Percentiles rank a stretch among this genome's conserved stretches.
Conservation (phyloP, 2,113 vertebrate species). For the Pongo abelii region DNA sequence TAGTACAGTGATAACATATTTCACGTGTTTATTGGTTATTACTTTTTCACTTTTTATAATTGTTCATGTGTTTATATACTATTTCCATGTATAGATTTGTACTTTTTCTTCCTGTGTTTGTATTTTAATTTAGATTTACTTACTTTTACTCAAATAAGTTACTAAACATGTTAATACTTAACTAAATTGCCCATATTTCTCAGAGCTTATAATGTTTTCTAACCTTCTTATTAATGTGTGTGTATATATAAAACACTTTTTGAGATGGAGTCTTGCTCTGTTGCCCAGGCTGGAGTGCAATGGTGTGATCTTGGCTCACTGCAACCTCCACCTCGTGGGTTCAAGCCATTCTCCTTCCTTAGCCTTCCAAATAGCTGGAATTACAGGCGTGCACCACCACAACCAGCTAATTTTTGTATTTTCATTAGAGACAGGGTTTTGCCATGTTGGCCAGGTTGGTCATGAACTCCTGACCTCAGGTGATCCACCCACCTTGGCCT, state of each 20-base stretch:
- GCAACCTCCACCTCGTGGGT: no score
- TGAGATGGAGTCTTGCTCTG: no score
- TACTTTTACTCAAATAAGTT: background rate
- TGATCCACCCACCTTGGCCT: no score
- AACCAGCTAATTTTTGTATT: no score
- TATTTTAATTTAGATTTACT: background rate
- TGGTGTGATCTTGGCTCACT: fast-evolving
- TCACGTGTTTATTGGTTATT: background rate
- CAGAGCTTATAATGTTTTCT: background rate
- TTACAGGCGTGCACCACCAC: no score
- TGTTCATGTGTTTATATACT: background rate
- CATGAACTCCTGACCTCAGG: no score
- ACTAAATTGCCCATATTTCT: background rate
- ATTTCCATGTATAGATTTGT: background rate
- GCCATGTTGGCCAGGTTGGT: no score
- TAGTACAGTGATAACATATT: background rate
- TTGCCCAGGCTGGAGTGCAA: no score
- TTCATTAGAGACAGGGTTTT: no score
- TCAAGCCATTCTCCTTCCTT: no score
- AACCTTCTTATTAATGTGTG: background rate
- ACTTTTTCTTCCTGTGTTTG: background rate
- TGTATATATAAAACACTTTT: no score
- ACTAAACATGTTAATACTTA: background rate
- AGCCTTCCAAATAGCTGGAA: no score
- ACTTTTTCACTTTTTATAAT: background rate